Base-by-base conservation (phyloP, 1,140 invertebrate species). In the Hylaeus anthracinus region DNA sequence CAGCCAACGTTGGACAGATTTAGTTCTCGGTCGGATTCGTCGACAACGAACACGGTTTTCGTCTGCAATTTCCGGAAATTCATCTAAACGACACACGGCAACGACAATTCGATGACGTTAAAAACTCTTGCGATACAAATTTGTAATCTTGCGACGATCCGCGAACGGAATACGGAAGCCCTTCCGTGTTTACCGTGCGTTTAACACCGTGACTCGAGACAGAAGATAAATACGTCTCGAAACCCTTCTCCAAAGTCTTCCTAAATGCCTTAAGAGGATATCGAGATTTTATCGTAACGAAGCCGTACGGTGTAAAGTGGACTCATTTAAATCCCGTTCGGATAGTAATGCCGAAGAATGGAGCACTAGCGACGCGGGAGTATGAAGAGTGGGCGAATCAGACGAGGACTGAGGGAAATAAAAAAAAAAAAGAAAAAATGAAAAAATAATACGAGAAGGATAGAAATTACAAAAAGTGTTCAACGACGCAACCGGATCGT, bases 221-320 rank as follows among this genome's bases (percentile, higher is more conserved):
- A 45, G 14, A 12, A 15, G 45, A 82, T 60, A 60, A 79, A 63
- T 60, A 37, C 45, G 15, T 26, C 71, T 72, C 72, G 56, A 82
- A 82, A 72, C 58, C 65, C 43, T 3, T 12, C 45, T 37, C 1
- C 3, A 12, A 41, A 58, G 72, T 74, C 79, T 70, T 15, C 45
- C 43, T 56, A 58, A 51, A 67, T 9, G 26, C 15, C n/a, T 67
- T 55, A 58, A 67, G 81, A 55, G 64, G 73, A 76, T 53, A 43
- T 82, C 74, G 69, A 77, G 83, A 85, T 86, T 80, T 85, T 76
- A 83, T 88, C 84, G 76, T 78, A 82, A 89, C 81, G 87, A 86
- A 86, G 81, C 77, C 60, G 55, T 73, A 48, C 76, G 61, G 64
- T 61, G 72, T 74, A 67, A 80, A 81, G 72, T 67, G 76, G 69